Evolutionary conservation across 2,113 vertebrate genomes (phyloP), one percentile per base, ranked within the genome.

Genomic region (Pica pica): DNA sequence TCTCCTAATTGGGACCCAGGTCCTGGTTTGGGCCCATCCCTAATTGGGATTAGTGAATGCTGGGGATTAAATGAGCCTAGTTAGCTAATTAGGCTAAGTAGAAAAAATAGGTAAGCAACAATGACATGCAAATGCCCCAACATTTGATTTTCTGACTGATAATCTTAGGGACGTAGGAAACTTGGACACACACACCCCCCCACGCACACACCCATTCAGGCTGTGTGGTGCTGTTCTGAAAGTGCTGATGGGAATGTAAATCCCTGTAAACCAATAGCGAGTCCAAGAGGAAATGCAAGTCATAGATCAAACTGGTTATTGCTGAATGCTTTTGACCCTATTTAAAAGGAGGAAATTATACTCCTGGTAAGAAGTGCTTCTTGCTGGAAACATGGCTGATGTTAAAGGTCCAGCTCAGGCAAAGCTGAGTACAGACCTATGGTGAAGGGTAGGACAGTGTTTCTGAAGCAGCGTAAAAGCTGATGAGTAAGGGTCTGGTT

Each of bases 81-180:
- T 52, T 86, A 69, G 75, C 37, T 92, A 83, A 88, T 83, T 53
- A 90, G 55, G 57, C 33, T 90, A 80, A 69, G 55, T 5, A 86
- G 22, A 90, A 89, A 89, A 95, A 90, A 88, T 7, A 93, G 70
- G 71, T 76, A 73, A 76, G 59, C 55, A 69, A 57, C 57, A 88
- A 83, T 83, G 18, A 44, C 17, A 41, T 53, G 47, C 27, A 92
- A 87, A 80, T 69, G 5, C 3, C 22, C 31, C 11, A 27, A 6
- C 11, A 53, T 77, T 90, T 75, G 50, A 31, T 88, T 70, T 84
- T 41, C 46, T 80, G 37, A 55, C 14, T 65, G 57, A 61, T 13
- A 35, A 68, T 6, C 3, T 67, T 56, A 52, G 39, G 26, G n/a
- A 56, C 7, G 37, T 14, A 61, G 30, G 83, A 81, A 87, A 67